Evolutionary conservation across 2,888 invertebrate species (phyloP).

Genomic region (Diaprepes abbreviatus): DNA sequence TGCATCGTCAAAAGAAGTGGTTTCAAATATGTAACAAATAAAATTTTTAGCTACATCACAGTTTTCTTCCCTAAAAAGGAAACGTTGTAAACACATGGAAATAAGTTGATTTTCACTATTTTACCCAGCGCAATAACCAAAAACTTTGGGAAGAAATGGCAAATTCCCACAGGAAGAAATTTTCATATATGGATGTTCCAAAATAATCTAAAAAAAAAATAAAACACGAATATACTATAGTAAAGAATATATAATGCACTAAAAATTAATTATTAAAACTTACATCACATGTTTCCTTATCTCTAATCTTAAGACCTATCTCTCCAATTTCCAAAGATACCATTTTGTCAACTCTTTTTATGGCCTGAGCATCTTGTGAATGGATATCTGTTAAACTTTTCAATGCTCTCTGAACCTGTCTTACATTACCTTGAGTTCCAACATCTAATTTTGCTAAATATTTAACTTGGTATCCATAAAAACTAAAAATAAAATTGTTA

Average conservation of each 20-base stretch:
- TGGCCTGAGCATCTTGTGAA: slow-evolving; percentile 45
- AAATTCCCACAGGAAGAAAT: slow-evolving; percentile 76
- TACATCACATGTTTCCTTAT: slow-evolving; percentile 65
- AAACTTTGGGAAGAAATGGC: slow-evolving; percentile 70
- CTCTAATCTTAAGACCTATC: slow-evolving; percentile 68
- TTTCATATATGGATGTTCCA: slow-evolving; percentile 75
- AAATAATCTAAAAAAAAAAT: slow-evolving; percentile 66
- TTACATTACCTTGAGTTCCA: slow-evolving; percentile 70
- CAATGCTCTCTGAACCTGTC: slow-evolving; percentile 70
- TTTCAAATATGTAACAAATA: slow-evolving; percentile 68
- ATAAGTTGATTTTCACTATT: slow-evolving; percentile 29
- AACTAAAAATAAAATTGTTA: slow-evolving; percentile 48
- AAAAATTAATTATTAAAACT: too few species aligned
- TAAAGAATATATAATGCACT: too few species aligned
- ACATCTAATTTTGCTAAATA: slow-evolving; percentile 69
- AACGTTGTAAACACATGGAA: slow-evolving; percentile 6
- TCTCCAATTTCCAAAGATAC: slow-evolving; percentile 70
- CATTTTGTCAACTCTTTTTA: slow-evolving; percentile 57
- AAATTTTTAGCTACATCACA: slow-evolving; percentile 69
- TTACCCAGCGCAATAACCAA: slow-evolving; percentile 76
- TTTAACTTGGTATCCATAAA: slow-evolving; percentile 67
- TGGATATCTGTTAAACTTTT: slow-evolving; percentile 50
- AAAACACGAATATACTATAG: too few species aligned
- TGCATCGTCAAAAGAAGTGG: slow-evolving; percentile 65
- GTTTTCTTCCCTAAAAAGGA: slow-evolving; percentile 67